Evolutionary conservation across 2,113 vertebrate species (phyloP).

Genomic region (Trematomus loennbergii): DNA sequence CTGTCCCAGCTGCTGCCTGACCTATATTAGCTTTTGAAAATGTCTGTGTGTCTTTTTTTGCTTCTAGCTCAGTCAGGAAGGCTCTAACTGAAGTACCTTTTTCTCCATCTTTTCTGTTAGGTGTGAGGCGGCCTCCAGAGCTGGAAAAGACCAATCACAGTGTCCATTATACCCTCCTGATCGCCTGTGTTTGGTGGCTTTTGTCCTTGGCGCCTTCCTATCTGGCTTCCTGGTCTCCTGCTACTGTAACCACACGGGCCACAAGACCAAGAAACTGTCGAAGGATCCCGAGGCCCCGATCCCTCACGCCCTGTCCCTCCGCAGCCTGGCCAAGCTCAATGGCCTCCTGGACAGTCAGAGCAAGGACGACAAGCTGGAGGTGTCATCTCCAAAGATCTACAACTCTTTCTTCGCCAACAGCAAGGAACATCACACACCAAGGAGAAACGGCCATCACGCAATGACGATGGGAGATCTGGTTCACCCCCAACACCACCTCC

Average conservation of each 20-base stretch:
- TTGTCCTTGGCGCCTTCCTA: constrained; percentile 89
- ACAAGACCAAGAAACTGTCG: constrained; percentile 82
- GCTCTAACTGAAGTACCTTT: constrained; percentile 29
- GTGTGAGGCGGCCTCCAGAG: constrained; percentile 85
- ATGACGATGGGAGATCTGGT: constrained; percentile 81
- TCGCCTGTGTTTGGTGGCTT: constrained; percentile 90
- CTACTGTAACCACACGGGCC: constrained; percentile 88
- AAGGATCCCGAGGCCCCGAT: constrained; percentile 89
- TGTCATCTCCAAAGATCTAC: constrained; percentile 86
- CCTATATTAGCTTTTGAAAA: constrained; percentile 57
- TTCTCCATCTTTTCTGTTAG: constrained; percentile 69
- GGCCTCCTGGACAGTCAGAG: constrained; percentile 85
- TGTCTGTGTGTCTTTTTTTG: not conserved
- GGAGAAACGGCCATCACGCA: constrained; percentile 76
- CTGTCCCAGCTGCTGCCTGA: constrained; percentile 69
- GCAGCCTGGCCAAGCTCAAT: constrained; percentile 90
- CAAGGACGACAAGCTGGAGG: constrained; percentile 86
- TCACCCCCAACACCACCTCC: constrained; percentile 82
- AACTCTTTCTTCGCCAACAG: constrained; percentile 87
- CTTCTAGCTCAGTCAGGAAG: constrained; percentile 14
- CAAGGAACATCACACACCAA: constrained; percentile 80
- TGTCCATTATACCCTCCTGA: constrained; percentile 89
- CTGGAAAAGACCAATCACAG: constrained; percentile 83
- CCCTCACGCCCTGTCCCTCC: constrained; percentile 89
- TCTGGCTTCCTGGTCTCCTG: constrained; percentile 92